Percentiles rank a stretch among this genome's conserved stretches.
Evolutionary conservation across 2,797 vertebrate genomes (phyloP).

Genomic region (Chaenodraco wilsoni): DNA sequence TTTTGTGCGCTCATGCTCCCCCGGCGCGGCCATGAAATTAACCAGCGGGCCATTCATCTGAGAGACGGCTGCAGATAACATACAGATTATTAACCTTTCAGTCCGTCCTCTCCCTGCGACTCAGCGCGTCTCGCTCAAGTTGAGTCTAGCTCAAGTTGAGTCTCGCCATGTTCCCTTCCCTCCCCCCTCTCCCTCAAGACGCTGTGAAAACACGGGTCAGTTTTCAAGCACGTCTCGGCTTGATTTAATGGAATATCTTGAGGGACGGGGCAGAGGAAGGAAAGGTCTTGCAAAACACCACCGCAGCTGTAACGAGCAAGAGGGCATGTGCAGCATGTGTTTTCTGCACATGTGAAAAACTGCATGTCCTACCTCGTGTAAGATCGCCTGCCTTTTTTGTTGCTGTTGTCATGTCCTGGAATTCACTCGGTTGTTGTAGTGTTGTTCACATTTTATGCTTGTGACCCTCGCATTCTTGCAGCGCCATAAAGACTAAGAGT

Average conservation of each 20-base stretch:
- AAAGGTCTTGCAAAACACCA: conserved; percentile 63
- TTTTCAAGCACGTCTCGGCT: conserved; percentile 61
- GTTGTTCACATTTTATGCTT: conserved; percentile 42
- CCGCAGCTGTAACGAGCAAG: conserved; percentile 7
- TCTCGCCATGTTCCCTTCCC: conserved; percentile 26
- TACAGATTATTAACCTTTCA: conserved; percentile 53
- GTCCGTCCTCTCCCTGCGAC: conserved; percentile 32
- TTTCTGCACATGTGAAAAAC: conserved; percentile 38
- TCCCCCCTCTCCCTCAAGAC: conserved; percentile 39
- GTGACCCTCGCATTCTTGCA: conserved; percentile 24
- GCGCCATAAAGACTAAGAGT: conserved; percentile 14
- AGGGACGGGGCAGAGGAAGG: conserved; percentile 44
- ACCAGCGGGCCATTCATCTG: conserved; percentile 44
- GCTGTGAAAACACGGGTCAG: conserved; percentile 61
- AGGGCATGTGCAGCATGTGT: background rate
- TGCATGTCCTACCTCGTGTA: conserved; percentile 24
- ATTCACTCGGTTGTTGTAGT: conserved; percentile 45
- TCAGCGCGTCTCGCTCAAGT: conserved; percentile 36
- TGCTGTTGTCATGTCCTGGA: conserved; percentile 33
- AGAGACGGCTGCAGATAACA: conserved; percentile 55
- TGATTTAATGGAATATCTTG: conserved; percentile 54
- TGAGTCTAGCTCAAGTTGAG: conserved; percentile 57
- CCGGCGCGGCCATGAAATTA: conserved; percentile 52
- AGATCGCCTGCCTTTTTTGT: conserved; percentile 10
- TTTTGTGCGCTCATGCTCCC: conserved; percentile 34